Conservation (phyloP, 2,113 vertebrate genomes). For the Psammodynastes pulverulentus region DNA sequence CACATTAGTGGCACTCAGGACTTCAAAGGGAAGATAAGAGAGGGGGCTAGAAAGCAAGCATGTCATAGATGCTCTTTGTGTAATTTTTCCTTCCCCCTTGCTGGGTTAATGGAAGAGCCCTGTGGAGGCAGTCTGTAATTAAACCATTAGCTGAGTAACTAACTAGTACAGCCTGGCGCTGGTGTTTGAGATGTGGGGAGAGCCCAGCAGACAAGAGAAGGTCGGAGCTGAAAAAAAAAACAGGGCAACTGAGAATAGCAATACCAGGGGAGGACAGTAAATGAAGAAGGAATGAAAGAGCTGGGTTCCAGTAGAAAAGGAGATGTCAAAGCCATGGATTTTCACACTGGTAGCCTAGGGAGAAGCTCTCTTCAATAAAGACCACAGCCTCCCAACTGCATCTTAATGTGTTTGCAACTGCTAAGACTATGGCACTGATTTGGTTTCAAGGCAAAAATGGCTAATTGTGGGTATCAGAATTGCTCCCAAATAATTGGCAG, state of each 20-base stretch:
- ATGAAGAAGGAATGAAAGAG: neutral
- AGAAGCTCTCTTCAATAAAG: neutral
- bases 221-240: neutral
- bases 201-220: constrained; percentile 14
- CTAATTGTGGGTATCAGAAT: neutral
- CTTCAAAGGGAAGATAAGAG: constrained; percentile 23
- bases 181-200: neutral
- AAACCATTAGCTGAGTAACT: constrained; percentile 40
- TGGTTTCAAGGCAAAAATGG: neutral
- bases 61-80: constrained; percentile 25
- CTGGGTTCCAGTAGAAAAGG: neutral
- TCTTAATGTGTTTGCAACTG: neutral
- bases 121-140: constrained; percentile 33
- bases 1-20: constrained; percentile 27
- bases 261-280: neutral
- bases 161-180: constrained; percentile 24
- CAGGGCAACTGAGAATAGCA: neutral
- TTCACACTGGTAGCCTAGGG: neutral
- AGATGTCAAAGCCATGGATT: neutral
- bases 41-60: constrained; percentile 29
- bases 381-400: neutral
- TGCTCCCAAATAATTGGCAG: neutral
- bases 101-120: constrained; percentile 27
- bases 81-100: constrained; percentile 24
- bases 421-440: neutral